These are phyloP conservation scores for Burhinus bistriatus DNA, from an alignment of 2,113 vertebrate genomes.

Conservation along the genomic window DNA sequence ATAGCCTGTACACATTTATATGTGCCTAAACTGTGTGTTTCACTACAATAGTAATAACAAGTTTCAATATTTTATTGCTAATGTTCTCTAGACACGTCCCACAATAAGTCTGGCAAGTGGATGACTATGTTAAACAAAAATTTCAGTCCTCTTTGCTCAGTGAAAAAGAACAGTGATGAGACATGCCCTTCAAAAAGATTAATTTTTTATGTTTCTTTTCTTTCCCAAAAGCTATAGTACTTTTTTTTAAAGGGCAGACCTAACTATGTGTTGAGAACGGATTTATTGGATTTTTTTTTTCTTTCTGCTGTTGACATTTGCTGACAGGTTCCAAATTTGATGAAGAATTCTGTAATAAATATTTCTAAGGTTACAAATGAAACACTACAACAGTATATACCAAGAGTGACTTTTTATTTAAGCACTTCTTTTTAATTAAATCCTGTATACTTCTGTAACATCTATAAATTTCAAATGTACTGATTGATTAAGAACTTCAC, in stretches of 20 bases:
- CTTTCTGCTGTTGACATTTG: not conserved
- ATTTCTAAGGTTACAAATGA: not conserved
- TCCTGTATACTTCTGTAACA: not conserved
- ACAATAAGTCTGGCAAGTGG: not conserved
- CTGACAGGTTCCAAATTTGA: not conserved
- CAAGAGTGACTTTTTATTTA: not conserved
- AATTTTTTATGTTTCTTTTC: not conserved
- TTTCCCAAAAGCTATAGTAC: not conserved
- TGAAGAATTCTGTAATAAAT: not conserved
- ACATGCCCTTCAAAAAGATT: not conserved
- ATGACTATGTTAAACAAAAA: not conserved
- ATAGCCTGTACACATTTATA: not conserved
- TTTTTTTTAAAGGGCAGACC: not conserved
- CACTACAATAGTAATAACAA: not conserved
- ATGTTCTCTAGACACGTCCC: not conserved
- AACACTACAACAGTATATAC: not conserved
- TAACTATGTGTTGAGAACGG: not conserved
- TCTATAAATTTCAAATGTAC: not conserved
- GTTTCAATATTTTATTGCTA: not conserved
- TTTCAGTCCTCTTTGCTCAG: not conserved
- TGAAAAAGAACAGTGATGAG: not conserved
- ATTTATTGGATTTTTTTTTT: not conserved
- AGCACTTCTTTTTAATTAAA: not conserved
- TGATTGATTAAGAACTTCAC: not conserved
- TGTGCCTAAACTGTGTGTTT: not conserved